Conservation (phyloP, 2,888 invertebrate species). For the Xylota segnis region DNA sequence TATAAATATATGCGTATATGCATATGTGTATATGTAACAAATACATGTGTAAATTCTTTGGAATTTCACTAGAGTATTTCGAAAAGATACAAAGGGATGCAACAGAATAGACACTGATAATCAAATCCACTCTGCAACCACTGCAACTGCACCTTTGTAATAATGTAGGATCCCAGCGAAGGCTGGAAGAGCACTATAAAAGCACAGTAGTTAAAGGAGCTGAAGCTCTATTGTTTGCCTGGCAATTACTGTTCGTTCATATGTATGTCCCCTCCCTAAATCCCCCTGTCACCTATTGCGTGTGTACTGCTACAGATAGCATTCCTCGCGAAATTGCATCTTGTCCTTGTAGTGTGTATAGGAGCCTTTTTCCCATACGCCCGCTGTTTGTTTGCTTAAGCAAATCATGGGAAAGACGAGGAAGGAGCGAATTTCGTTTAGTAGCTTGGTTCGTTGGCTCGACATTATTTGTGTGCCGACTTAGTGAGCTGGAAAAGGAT, state of each 20-base stretch:
- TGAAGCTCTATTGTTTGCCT: slow-evolving; percentile 26
- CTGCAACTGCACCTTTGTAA: slow-evolving; percentile 37
- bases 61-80: slow-evolving; percentile 26
- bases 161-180: slow-evolving; percentile 13
- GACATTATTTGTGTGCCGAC: slow-evolving; percentile 13
- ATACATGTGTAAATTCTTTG: not conserved
- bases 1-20: too few relatives aligned
- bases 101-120: slow-evolving; percentile 39
- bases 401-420: slow-evolving; percentile 4
- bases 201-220: slow-evolving; percentile 22
- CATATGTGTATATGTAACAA: too few relatives aligned
- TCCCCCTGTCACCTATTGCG: slow-evolving; percentile 29
- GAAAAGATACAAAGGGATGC: slow-evolving; percentile 30
- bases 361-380: not conserved
- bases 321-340: slow-evolving; percentile 27
- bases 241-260: slow-evolving; percentile 24
- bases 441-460: slow-evolving; percentile 16
- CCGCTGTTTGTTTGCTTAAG: slow-evolving; percentile 18
- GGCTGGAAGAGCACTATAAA: slow-evolving; percentile 12
- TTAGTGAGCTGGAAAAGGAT: slow-evolving; percentile 36
- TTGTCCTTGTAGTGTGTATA: slow-evolving; percentile 3
- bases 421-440: not conserved
- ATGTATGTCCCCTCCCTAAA: not conserved
- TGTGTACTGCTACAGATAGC: slow-evolving; percentile 21
- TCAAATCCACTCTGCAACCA: slow-evolving; percentile 24